Base-by-base conservation (phyloP, 2,888 invertebrate species). In the Cephus pygmeus region DNA sequence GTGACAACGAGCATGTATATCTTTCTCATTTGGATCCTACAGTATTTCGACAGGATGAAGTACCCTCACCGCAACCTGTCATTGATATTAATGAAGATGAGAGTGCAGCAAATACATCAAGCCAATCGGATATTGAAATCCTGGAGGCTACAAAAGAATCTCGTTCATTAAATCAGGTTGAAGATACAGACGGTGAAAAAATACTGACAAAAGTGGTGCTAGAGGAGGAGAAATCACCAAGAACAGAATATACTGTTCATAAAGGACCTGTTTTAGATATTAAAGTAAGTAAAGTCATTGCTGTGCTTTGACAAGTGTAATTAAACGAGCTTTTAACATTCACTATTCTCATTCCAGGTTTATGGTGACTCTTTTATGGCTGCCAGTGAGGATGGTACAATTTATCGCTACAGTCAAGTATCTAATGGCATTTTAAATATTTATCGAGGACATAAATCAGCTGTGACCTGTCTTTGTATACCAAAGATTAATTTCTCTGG, bases 371-470 rank as follows among this genome's bases (percentile, higher is more conserved):
- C 93, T 77, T 93, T 95, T 88, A 88, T 95, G 83, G 94, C 94
- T 0, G 95, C 94, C 0, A 94, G 94, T 78, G 93, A 95, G 79
- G 94, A 94, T 83, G 95, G 95, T 77, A 93, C 93, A 82, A 92
- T 95, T 74, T 94, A 94, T 87, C 93, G 94, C 88, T 94, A 94
- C 87, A 93, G 92, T 84, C 90, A 93, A 11, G 83, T 86, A 9
- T 93, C 93, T 31, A 94, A 94, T 4, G 92, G 92, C 78, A 91
- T 94, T 71, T 84, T 93, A 73, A 92, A 92, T 81, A 93, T 93
- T n/a, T 91, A 94, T 76, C 91, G 93, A 75, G 94, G 94, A 6
- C 94, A 94, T 73, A 92, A 93, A 80, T 90, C 93, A 12, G 93
- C 95, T 0, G 93, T 95, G 12, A 95, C 95, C 0, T 94, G 94